Evolutionary conservation across 2,888 invertebrate genomes (phyloP), one percentile per base, ranked within the genome.

Genomic region (Octodonta nipae): DNA sequence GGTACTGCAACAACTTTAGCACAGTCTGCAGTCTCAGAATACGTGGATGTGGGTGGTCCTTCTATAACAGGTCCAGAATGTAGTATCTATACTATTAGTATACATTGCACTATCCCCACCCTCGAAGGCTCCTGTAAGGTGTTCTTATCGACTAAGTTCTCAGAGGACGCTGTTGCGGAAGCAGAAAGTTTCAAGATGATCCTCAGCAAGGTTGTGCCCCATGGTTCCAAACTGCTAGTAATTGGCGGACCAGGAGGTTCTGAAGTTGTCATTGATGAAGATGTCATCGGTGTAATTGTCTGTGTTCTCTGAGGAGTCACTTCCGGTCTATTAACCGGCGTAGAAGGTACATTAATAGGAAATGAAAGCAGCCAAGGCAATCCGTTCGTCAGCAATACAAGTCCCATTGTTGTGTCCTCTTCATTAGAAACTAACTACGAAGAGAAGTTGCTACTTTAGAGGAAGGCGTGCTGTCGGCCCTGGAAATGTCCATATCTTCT

Each of bases 401-500:
- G 76, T 42, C 70, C 73, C 22, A n/a, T 11, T 11, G 22, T 2
- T 11, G 22, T 11, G 4, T 22, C 11, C 22, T 22, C 10, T 11
- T 22, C 22, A n/a, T 11, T 11, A 11, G 22, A 22, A 20, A 17
- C 32, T 28, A 25, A 17, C 28, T 32, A 32, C 22, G 35, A 32
- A 26, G 28, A 16, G 30, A 14, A 28, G 8, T 28, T 31, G 27
- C 14, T 13, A 79, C 75, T 63, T 86, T 86, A 13, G 85, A 85
- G 35, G 85, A 77, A 22, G 86, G 86, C 40, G 86, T 87, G 56
- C 86, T 87, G 55, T 85, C 78, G 47, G 83, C 85, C 10, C 88
- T 88, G 37, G 89, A 91, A 54, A 91, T 89, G 55, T 92, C 91
- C 89, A 91, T 89, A 54, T 91, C 91, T 62, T 88, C 47, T 34